Evolutionary conservation across 1,140 invertebrate genomes (phyloP), one percentile per base, ranked within the genome.

Genomic region (Lasioglossum albipes): DNA sequence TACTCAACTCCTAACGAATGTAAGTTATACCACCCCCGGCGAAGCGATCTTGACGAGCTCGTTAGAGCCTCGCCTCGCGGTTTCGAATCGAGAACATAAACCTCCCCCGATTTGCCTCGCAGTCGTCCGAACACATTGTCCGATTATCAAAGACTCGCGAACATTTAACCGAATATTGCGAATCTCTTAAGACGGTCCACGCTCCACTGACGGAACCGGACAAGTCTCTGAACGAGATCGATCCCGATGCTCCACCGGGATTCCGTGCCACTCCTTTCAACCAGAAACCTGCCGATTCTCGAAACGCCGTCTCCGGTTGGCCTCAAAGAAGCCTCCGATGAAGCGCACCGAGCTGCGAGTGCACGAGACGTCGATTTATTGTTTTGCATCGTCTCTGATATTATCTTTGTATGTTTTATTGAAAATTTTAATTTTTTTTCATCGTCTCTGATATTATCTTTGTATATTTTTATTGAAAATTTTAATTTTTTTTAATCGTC

Each of bases 1-100:
- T 78, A 78, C 59, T 54, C 27, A 78, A 72, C 68, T 62, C 16
- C 59, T 72, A 72, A 78, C 76, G 76, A 78, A 78, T 78, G 62
- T 78, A 78, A 78, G 76, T 78, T 72, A 78, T 59, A n/a, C 45
- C 71, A n/a, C 45, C 71, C 62, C 13, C 22, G 36, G 72, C 69
- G 72, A 72, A 72, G 68, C 45, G 69, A 72, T 72, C 76, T 78
- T 78, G 69, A 78, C 45, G 69, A 64, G 76, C 76, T 78, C 76
- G 69, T 78, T 78, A 72, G 59, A 72, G 69, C 22, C 27, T 72
- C 76, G 59, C 75, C 9, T n/a, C 16, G 20, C 68, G 49, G 42
- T 77, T 62, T 36, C 27, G 52, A 78, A 65, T 78, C 72, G 72
- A 72, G 68, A 59, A 12, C 10, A 49, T 10, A 49, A 13, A 64